phyloP scores from a whole-genome alignment of 1,140 invertebrate species.

The Aphelenchoides fujianensis region DNA sequence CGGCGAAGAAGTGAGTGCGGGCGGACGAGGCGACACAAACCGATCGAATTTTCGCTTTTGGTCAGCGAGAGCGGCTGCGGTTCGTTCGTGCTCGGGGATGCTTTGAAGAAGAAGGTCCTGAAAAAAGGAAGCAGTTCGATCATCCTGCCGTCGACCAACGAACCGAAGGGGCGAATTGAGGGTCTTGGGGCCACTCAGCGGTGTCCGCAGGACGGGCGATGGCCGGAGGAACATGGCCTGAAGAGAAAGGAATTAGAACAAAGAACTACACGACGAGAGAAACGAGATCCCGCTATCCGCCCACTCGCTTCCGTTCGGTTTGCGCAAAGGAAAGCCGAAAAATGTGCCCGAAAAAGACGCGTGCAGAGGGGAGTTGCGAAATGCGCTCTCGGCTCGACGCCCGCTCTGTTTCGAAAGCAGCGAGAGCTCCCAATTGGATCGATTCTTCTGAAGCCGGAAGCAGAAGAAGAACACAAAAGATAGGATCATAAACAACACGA shows the following conservation, averaged over 20 bases:
- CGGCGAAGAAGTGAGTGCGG: not conserved
- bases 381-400: too few species aligned
- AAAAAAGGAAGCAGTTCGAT: not conserved
- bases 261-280: too few species aligned
- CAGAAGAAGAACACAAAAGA: too few species aligned
- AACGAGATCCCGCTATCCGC: too few species aligned
- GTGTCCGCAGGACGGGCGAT: not conserved
- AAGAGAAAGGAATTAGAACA: not conserved
- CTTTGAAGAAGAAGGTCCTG: conserved; percentile 8
- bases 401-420: too few species aligned
- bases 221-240: not conserved
- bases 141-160: not conserved
- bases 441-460: too few species aligned
- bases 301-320: too few species aligned
- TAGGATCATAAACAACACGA: too few species aligned
- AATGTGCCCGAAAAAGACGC: too few species aligned
- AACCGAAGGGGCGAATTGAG: not conserved
- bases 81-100: not conserved
- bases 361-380: too few species aligned
- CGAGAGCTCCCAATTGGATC: too few species aligned
- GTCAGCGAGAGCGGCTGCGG: not conserved
- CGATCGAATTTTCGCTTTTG: conserved; percentile 8
- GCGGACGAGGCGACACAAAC: not conserved
- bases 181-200: not conserved
- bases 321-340: too few species aligned